Evolutionary conservation across 1,140 invertebrate genomes (phyloP).

Genomic region (Pseudomyrmex pallidus): DNA sequence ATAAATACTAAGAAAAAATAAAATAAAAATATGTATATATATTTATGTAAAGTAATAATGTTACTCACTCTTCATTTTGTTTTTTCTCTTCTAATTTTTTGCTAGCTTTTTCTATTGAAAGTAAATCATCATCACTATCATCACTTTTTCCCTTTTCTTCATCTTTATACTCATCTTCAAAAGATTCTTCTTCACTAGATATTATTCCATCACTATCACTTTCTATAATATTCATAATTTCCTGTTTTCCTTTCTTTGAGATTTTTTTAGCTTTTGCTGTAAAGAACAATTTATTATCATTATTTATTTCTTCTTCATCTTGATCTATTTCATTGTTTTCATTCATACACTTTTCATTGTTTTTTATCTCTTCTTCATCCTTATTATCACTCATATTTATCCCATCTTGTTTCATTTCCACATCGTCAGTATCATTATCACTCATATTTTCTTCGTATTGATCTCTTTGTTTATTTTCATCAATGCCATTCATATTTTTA

Average conservation of each 20-base stretch:
- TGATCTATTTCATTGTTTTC: constrained; percentile 73
- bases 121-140: constrained; percentile 88
- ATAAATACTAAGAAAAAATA: constrained; percentile 21
- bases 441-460: not conserved
- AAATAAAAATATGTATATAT: not conserved
- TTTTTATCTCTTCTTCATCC: not conserved
- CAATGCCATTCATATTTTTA: not conserved
- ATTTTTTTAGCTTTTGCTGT: constrained; percentile 94
- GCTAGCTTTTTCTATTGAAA: constrained; percentile 95
- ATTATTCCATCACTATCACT: constrained; percentile 79
- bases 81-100: constrained; percentile 92
- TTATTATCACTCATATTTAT: not conserved
- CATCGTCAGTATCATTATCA: not conserved
- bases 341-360: constrained; percentile 74
- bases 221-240: constrained; percentile 81
- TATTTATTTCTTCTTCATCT: constrained; percentile 79
- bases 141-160: constrained; percentile 82
- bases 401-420: constrained; percentile 50
- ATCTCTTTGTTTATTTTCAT: constrained; percentile 44
- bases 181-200: constrained; percentile 62
- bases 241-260: constrained; percentile 90
- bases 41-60: constrained; percentile 72
- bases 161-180: constrained; percentile 79
- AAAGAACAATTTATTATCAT: constrained; percentile 88
- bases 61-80: constrained; percentile 85